Conservation (phyloP, 2,888 invertebrate species). For the Dynastes grantii region DNA sequence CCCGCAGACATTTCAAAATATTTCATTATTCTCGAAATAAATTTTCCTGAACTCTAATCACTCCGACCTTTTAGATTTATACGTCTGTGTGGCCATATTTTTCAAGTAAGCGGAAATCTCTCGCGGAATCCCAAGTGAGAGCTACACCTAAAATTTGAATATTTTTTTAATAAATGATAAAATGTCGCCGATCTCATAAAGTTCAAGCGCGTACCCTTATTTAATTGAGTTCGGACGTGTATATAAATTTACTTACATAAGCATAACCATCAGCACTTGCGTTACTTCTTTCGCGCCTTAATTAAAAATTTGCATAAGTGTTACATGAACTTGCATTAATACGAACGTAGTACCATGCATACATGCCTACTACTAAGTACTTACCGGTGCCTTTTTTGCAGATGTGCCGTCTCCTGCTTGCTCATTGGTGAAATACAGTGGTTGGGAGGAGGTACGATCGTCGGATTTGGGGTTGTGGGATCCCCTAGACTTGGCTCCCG, state of each 20-base stretch:
- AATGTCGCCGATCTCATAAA: slow-evolving; percentile 14
- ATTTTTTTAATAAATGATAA: slow-evolving; percentile 24
- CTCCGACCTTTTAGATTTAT: slow-evolving; percentile 18
- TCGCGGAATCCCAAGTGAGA: slow-evolving; percentile 13
- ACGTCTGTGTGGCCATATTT: neutral
- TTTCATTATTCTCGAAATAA: neutral
- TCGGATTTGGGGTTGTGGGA: slow-evolving; percentile 71
- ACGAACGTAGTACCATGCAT: slow-evolving; percentile 48
- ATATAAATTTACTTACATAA: slow-evolving; percentile 22
- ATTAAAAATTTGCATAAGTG: slow-evolving; percentile 46
- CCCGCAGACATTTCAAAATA: neutral
- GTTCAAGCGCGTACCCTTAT: slow-evolving; percentile 10
- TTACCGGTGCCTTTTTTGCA: slow-evolving; percentile 63
- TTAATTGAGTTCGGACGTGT: slow-evolving; percentile 3
- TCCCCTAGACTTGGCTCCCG: slow-evolving; percentile 71
- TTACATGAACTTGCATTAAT: slow-evolving; percentile 61
- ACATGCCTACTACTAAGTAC: neutral
- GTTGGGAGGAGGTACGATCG: slow-evolving; percentile 70
- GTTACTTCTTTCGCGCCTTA: slow-evolving; percentile 27
- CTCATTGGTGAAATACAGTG: slow-evolving; percentile 70
- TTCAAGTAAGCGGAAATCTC: slow-evolving; percentile 15
- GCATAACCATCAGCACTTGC: slow-evolving; percentile 42
- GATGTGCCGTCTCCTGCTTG: slow-evolving; percentile 71
- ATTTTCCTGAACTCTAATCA: slow-evolving; percentile 1
- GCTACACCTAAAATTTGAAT: slow-evolving; percentile 22